Conservation (phyloP, 2,113 vertebrate genomes). For the Rhombomys opimus region DNA sequence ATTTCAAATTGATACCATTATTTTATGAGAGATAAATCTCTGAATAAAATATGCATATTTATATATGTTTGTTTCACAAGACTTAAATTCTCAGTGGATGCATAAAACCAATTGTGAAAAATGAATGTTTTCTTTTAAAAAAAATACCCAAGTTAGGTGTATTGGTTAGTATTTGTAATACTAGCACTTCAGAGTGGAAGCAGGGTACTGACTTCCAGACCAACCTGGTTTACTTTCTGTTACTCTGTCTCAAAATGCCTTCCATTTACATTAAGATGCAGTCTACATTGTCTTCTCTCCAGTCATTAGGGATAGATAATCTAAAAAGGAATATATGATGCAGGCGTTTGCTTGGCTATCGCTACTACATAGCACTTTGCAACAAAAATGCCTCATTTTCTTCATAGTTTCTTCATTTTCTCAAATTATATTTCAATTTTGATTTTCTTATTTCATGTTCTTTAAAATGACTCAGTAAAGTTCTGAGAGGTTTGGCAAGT, state of each 20-base stretch:
- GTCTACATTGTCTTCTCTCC: not conserved
- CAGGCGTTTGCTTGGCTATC: not conserved
- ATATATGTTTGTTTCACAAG: not conserved
- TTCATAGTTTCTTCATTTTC: not conserved
- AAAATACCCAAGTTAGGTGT: not conserved
- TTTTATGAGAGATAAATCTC: not conserved
- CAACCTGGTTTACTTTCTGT: not conserved
- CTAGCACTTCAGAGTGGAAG: not conserved
- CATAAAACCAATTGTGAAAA: not conserved
- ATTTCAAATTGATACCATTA: not conserved
- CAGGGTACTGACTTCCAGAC: not conserved
- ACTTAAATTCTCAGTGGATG: constrained; percentile 40
- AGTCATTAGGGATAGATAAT: not conserved
- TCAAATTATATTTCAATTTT: not conserved
- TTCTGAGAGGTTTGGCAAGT: not conserved
- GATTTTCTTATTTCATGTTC: not conserved
- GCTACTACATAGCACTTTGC: not conserved
- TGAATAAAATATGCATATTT: constrained; percentile 14
- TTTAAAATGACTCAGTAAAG: not conserved
- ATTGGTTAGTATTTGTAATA: not conserved
- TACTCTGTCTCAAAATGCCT: not conserved
- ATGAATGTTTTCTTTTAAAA: not conserved
- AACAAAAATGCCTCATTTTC: not conserved
- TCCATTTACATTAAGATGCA: not conserved
- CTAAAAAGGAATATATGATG: not conserved